Conservation (phyloP, 2,888 invertebrate species). For the Galerucella nymphaeae region DNA sequence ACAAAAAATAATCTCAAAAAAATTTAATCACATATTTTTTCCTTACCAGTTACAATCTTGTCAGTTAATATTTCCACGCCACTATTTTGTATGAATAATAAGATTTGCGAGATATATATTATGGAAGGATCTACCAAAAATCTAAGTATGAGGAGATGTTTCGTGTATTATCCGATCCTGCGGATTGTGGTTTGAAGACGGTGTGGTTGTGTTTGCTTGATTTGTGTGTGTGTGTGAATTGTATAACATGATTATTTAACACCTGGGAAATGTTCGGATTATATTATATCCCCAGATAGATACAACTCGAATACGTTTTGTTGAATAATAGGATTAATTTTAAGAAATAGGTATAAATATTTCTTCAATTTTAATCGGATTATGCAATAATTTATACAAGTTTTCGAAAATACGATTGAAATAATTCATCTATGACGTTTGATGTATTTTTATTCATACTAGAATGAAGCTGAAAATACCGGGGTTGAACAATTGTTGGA, state of each 20-base stretch:
- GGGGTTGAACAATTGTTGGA: not conserved
- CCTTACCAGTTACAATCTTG: not conserved
- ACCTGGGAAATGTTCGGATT: slow-evolving; percentile 10
- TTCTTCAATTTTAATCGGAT: not conserved
- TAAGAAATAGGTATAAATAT: slow-evolving; percentile 1
- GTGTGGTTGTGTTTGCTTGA: slow-evolving; percentile 3
- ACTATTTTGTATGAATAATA: slow-evolving; percentile 30
- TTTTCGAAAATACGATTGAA: not conserved
- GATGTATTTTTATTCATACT: not conserved
- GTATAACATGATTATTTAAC: slow-evolving; percentile 16
- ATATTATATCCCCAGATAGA: not conserved
- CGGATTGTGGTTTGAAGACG: slow-evolving; percentile 12
- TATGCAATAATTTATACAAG: not conserved
- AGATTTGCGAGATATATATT: slow-evolving; percentile 17
- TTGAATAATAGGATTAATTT: not conserved
- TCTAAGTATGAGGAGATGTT: slow-evolving; percentile 24
- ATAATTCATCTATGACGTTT: not conserved
- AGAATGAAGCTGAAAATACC: not conserved
- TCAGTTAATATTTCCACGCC: slow-evolving; percentile 21
- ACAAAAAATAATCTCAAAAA: no score
- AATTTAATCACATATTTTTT: no score
- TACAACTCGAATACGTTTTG: not conserved
- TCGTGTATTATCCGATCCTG: slow-evolving; percentile 13
- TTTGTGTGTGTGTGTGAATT: slow-evolving; percentile 15
- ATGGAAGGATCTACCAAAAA: slow-evolving; percentile 14